A percentile compares a stretch with the other conserved stretches of the same genome.
phyloP scores from a whole-genome alignment of 2,888 invertebrate species.

The Harpalus rubripes region DNA sequence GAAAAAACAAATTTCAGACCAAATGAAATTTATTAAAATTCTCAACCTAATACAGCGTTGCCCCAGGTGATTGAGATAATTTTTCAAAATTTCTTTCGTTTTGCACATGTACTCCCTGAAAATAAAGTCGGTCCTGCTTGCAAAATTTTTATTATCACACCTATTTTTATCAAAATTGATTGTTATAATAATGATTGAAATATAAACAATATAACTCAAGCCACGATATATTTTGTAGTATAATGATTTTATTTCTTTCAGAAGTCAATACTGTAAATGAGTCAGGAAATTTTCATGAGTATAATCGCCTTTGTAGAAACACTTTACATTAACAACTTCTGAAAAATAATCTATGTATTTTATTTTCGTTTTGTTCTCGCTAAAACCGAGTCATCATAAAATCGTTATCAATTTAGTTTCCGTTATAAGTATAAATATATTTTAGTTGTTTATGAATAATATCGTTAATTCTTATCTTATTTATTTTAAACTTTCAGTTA shows the following conservation, averaged over 20 bases:
- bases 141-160: no score
- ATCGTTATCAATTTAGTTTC: slow-evolving; percentile 15
- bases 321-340: slow-evolving; percentile 7
- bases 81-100: no score
- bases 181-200: background rate
- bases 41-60: no score
- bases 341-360: slow-evolving; percentile 6
- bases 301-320: background rate
- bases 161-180: background rate
- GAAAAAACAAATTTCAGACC: no score
- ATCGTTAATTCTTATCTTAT: slow-evolving; percentile 6
- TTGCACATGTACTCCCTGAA: no score
- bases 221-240: background rate
- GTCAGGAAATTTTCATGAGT: background rate
- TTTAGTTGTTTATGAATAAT: background rate
- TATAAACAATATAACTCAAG: background rate
- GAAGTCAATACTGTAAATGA: background rate
- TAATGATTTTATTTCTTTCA: background rate
- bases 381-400: background rate
- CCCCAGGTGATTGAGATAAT: no score
- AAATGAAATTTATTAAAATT: no score
- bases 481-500: slow-evolving; percentile 7
- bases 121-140: no score
- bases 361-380: background rate
- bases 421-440: slow-evolving; percentile 17